Evolutionary conservation across 2,888 invertebrate genomes (phyloP).

Genomic region (Rhagonycha lutea): DNA sequence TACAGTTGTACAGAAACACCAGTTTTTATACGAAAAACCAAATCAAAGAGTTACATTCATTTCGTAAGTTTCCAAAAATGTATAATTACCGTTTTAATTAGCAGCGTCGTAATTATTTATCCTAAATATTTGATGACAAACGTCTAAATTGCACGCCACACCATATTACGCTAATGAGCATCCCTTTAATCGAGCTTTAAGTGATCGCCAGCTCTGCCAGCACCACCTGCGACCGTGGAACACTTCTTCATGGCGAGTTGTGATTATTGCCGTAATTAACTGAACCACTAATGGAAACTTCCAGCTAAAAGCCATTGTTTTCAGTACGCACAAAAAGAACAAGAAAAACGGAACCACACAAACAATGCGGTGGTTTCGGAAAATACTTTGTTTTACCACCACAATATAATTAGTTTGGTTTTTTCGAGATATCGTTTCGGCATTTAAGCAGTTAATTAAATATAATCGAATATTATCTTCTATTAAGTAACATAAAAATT

Average conservation of each 20-base stretch:
- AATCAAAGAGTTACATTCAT: neutral
- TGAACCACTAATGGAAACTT: conserved; percentile 29
- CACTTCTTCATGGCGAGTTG: conserved; percentile 23
- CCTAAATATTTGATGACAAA: neutral
- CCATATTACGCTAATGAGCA: conserved; percentile 25
- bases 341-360: conserved; percentile 4
- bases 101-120: neutral
- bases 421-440: neutral
- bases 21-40: neutral
- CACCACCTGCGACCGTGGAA: conserved; percentile 25
- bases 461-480: neutral
- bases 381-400: neutral
- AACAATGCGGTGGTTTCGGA: conserved; percentile 7
- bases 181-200: conserved; percentile 27
- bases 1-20: neutral
- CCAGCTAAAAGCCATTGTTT: conserved; percentile 17
- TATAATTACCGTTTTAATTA: neutral
- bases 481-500: neutral
- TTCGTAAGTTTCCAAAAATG: neutral
- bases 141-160: conserved; percentile 3
- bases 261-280: conserved; percentile 30
- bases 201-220: conserved; percentile 27
- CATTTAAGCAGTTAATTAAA: neutral
- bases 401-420: neutral
- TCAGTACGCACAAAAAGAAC: conserved; percentile 2